A percentile compares a stretch with the other conserved stretches of the same genome.
Evolutionary conservation across 2,797 vertebrate genomes (phyloP).

Genomic region (Chiroxiphia lanceolata): DNA sequence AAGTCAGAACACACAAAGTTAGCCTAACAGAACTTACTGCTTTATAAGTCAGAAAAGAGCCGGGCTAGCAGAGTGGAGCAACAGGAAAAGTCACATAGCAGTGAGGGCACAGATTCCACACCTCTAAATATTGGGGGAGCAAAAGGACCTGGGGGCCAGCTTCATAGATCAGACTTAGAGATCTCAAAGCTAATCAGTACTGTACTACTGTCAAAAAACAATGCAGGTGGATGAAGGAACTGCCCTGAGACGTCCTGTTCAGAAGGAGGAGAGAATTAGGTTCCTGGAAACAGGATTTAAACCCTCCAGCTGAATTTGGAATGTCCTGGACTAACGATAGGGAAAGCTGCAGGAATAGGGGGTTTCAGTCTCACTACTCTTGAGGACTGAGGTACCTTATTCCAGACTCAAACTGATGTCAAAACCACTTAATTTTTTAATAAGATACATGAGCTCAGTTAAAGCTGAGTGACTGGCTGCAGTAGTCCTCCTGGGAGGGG

Average conservation of each 20-base stretch:
- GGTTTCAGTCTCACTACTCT: neutral
- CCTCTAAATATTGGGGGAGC: neutral
- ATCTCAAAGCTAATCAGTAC: neutral
- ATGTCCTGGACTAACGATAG: neutral
- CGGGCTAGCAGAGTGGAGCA: neutral
- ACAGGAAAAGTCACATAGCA: neutral
- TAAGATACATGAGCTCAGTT: neutral
- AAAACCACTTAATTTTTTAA: neutral
- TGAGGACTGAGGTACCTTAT: neutral
- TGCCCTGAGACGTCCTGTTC: neutral
- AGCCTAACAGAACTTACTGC: neutral
- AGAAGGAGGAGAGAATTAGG: neutral
- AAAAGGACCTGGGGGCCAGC: neutral
- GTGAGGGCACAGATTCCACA: accelerated
- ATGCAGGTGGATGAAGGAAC: neutral
- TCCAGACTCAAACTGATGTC: neutral
- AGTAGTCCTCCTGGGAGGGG: neutral
- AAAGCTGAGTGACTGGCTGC: neutral
- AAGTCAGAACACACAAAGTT: neutral
- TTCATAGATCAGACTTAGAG: neutral
- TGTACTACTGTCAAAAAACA: neutral
- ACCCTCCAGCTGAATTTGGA: neutral
- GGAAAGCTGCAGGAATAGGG: neutral
- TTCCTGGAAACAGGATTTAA: neutral
- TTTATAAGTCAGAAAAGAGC: neutral